Conservation (phyloP, 1,140 invertebrate genomes). For the Tigriopus japonicus region DNA sequence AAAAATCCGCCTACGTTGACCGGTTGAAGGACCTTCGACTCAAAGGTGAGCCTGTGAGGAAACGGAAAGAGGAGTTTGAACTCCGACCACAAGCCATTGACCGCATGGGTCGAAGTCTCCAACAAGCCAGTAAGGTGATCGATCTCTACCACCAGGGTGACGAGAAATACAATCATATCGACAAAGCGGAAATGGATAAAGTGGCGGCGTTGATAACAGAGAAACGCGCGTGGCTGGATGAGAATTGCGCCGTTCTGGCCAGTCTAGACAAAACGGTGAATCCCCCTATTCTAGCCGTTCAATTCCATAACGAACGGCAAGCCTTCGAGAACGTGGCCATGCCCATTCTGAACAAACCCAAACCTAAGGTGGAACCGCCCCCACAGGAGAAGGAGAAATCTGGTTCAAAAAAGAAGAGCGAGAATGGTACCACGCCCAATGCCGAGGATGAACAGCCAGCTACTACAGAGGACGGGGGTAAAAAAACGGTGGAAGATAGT, state of each 20-base stretch:
- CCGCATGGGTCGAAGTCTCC: conserved; percentile 5
- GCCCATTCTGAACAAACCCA: conserved; percentile 63
- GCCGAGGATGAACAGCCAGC: too few species aligned
- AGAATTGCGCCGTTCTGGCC: conserved; percentile 38
- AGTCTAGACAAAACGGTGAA: conserved; percentile 34
- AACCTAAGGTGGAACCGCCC: conserved; percentile 43
- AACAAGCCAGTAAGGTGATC: conserved; percentile 7
- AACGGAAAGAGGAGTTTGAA: conserved; percentile 8
- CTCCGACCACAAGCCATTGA: conserved; percentile 1
- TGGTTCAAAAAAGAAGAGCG: too few species aligned
- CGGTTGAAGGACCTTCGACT: conserved; percentile 2
- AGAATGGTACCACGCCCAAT: too few species aligned
- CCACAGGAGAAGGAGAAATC: background rate
- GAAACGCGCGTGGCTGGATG: conserved; percentile 48
- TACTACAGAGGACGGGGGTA: too few species aligned
- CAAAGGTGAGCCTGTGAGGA: conserved; percentile 2
- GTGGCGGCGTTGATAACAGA: conserved; percentile 31
- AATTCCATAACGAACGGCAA: conserved; percentile 36
- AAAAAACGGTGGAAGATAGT: too few species aligned
- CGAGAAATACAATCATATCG: conserved; percentile 60
- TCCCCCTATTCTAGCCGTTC: conserved; percentile 49
- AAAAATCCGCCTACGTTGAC: conserved; percentile 55
- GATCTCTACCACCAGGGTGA: conserved; percentile 34
- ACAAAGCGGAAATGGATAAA: conserved; percentile 56
- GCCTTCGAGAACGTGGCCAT: conserved; percentile 44